Conservation (phyloP, 2,797 vertebrate species). For the Pangasius larnaudii region DNA sequence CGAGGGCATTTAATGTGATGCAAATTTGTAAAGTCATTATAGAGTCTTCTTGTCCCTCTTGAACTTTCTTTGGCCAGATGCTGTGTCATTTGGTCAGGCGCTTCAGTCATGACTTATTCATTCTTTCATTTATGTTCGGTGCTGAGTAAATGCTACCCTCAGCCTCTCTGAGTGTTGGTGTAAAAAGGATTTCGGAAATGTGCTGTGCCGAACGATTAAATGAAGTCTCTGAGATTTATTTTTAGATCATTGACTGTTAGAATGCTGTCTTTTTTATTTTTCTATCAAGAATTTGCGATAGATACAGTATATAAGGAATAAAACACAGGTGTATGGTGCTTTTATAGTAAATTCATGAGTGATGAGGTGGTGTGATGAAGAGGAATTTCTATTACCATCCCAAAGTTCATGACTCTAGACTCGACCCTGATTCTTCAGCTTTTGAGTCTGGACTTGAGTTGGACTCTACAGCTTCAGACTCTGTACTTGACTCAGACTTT, state of each 20-base stretch:
- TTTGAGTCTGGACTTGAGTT: not conserved
- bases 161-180: conserved; percentile 42
- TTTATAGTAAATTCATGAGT: not conserved
- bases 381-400: not conserved
- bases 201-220: not conserved
- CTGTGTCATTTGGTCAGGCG: conserved; percentile 38
- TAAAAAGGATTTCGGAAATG: conserved; percentile 54
- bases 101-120: conserved; percentile 68
- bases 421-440: not conserved
- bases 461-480: not conserved
- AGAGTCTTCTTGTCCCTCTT: conserved; percentile 35
- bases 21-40: conserved; percentile 21
- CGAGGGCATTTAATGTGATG: conserved; percentile 16
- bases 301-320: not conserved
- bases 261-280: not conserved
- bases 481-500: not conserved
- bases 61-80: conserved; percentile 37
- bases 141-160: conserved; percentile 36
- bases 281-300: not conserved
- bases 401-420: not conserved
- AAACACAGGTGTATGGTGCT: not conserved
- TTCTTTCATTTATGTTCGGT: conserved; percentile 53
- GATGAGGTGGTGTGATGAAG: not conserved
- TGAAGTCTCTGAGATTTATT: not conserved
- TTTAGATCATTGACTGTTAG: not conserved